A percentile compares a stretch with the other conserved stretches of the same genome.
These are phyloP conservation scores for Hippasteria phrygiana DNA, from an alignment of 53 echinoderm and acorn worm genomes.

Conservation along the genomic window DNA sequence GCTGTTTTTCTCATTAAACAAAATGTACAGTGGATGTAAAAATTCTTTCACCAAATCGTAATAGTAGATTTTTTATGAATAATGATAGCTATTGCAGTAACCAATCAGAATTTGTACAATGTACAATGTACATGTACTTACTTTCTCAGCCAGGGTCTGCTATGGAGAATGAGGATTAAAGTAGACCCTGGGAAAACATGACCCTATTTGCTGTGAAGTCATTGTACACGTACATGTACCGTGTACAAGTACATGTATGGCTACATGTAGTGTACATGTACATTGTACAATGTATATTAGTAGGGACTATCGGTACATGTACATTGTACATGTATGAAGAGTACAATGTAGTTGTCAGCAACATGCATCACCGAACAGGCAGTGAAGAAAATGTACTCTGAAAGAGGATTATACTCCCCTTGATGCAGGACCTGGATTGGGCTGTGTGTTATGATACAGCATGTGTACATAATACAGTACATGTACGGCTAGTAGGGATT, in stretches of 20 bases:
- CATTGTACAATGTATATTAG: background rate
- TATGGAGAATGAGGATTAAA: too few relatives aligned
- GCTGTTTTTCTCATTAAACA: too few relatives aligned
- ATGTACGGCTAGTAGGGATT: too few relatives aligned
- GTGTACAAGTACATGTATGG: background rate
- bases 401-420: background rate
- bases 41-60: too few relatives aligned
- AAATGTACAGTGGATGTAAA: too few relatives aligned
- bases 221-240: background rate
- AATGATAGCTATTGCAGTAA: too few relatives aligned
- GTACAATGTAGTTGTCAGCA: background rate
- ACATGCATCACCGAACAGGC: background rate
- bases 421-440: background rate
- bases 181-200: background rate
- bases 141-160: too few relatives aligned
- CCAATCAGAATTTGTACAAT: too few relatives aligned
- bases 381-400: background rate
- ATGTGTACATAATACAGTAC: too few relatives aligned
- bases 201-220: background rate
- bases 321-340: background rate
- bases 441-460: background rate
- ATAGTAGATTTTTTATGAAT: too few relatives aligned
- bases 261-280: background rate
- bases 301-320: background rate
- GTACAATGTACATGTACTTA: too few relatives aligned